Base-by-base conservation (phyloP, 2,888 invertebrate species). In the Caenorhabditis macrosperma region DNA sequence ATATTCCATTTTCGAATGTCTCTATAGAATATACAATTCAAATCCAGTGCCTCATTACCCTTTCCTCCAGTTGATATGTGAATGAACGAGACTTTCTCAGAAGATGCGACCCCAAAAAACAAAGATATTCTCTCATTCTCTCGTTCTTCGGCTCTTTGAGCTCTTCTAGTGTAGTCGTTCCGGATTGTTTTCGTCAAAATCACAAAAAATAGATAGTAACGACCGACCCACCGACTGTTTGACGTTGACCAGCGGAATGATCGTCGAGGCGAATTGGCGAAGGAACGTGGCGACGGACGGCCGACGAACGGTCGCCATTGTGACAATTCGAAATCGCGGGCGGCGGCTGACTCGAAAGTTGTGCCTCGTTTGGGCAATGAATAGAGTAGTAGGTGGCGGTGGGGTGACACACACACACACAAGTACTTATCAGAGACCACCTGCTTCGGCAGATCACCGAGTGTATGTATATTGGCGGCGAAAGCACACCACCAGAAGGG, bases 201-300 rank as follows among this genome's bases (percentile, higher is more conserved):
- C n/a, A n/a, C n/a, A n/a, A n/a, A n/a, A n/a, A n/a, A n/a, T n/a
- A n/a, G n/a, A 30, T 9, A 33, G 33, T 33, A 41, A 12, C 6
- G 10, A 30, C 7, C 9, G 17, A 74, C 78, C 5, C 50, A 79
- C 79, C 69, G 57, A 48, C 24, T 71, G 67, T 41, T 80, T 80
- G 20, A 76, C 80, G 26, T 74, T 24, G 28, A 71, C 76, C 2
- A 80, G 17, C 17, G 80, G 80, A 35, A 80, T 76, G 67, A 80
- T 80, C 48, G 66, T 76, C 9, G 80, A 69, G 10, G 80, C 80
- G 30, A 80, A 76, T 54, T 76, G 75, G 20, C 80, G 38, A 2
- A 80, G 41, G 71, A 80, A 66, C 17, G 69, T 63, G 33, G 63
- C 76, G 30, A 80, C 76, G 2, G 80, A 80, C 12, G 69, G 60